Evolutionary conservation across 2,113 vertebrate genomes (phyloP), one percentile per base, ranked within the genome.

Genomic region (Sus scrofa): DNA sequence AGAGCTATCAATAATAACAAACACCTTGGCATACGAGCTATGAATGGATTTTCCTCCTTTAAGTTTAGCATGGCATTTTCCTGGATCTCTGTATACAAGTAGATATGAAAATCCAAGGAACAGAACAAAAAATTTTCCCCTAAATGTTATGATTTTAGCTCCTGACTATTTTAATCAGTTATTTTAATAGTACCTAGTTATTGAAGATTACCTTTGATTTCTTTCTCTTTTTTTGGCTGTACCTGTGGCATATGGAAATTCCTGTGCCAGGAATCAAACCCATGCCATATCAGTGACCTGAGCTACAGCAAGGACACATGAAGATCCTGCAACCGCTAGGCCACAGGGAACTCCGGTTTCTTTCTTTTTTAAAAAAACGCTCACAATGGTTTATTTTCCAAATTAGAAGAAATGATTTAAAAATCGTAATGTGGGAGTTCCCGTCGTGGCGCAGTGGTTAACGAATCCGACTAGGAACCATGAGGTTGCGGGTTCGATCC

Each of bases 381-480:
- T 50, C 39, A 37, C 50, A 24, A 52, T 34, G 74, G 5, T 73
- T 10, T 83, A 82, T 56, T 91, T 95, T 87, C 73, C 84, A 75
- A 77, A 34, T 63, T 32, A 67, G 56, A 89, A 92, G 16, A 95
- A 74, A 73, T 74, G 39, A 71, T 97, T 95, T 89, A 74, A 95
- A 97, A 98, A 98, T 96, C 84, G 94, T 74, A 95, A 94, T n/a
- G 68, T 56, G 93, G 77, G n/a, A n/a, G n/a, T n/a, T n/a, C n/a
- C n/a, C n/a, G n/a, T n/a, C n/a, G n/a, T n/a, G n/a, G n/a, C n/a
- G n/a, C n/a, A n/a, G n/a, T n/a, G n/a, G n/a, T n/a, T n/a, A n/a
- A n/a, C n/a, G n/a, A n/a, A n/a, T n/a, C n/a, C n/a, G n/a, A n/a
- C n/a, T n/a, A n/a, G n/a, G n/a, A n/a, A n/a, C n/a, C n/a, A n/a